Evolutionary conservation across 2,797 vertebrate species (phyloP).

Genomic region (Psittacula derbiana): DNA sequence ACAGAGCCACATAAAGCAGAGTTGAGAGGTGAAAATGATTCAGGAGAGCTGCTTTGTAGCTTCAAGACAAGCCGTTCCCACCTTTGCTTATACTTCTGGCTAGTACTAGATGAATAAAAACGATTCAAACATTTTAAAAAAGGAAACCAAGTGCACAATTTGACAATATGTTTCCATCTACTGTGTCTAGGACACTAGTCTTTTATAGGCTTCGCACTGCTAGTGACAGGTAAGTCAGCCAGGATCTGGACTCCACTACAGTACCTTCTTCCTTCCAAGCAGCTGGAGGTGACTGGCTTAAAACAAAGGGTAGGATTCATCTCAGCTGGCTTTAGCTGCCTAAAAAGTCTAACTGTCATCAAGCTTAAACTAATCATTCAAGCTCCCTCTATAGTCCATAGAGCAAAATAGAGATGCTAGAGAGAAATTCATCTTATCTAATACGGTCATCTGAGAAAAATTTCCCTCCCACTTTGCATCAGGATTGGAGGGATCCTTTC

Average conservation of each 20-base stretch:
- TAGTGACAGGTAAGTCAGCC: neutral
- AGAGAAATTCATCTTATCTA: neutral
- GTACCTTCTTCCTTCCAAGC: neutral
- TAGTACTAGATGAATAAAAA: neutral
- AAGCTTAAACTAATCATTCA: neutral
- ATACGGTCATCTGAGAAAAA: neutral
- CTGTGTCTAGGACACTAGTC: neutral
- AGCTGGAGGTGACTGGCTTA: neutral
- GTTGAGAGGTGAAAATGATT: neutral
- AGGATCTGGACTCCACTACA: neutral
- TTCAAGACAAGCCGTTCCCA: neutral
- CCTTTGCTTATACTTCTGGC: neutral
- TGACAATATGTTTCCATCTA: neutral
- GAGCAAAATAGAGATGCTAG: neutral
- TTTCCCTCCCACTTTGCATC: neutral
- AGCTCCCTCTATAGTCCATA: neutral
- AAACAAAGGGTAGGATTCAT: neutral
- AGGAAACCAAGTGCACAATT: neutral
- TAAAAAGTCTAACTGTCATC: neutral
- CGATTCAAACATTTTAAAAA: neutral
- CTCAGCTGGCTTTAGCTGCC: neutral
- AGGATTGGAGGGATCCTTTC: neutral
- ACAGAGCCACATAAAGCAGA: neutral
- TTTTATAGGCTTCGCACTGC: neutral
- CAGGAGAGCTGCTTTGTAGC: neutral